Evolutionary conservation across 2,113 vertebrate species (phyloP), one percentile per base, ranked within the genome.

Genomic region (Heterotilapia buettikoferi): DNA sequence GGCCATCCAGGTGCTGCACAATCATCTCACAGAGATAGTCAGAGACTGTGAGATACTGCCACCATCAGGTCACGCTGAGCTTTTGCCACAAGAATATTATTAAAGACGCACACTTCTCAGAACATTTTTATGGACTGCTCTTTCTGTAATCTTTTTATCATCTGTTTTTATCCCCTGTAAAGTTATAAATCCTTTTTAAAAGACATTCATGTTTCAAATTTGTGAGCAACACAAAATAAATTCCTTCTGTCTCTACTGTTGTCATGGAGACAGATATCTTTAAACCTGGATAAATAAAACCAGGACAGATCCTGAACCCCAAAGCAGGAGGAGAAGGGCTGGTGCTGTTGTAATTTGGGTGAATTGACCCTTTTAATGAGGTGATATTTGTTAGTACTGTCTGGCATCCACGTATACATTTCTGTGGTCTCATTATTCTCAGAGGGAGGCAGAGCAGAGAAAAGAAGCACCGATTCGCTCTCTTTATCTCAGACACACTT

Each of bases 401-500:
- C 33, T 71, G 61, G 16, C 29, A 36, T 36, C 54, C 40, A 50
- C 5, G 80, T 50, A 7, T 80, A 36, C 21, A 18, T 40, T 33
- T 36, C 53, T 50, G 59, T 38, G 7, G 78, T 16, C 54, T 89
- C 31, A 6, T 89, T 93, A 86, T 93, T 93, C 90, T 85, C 82
- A 24, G 26, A 82, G 57, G 45, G 76, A 86, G 21, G 50, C 50
- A 19, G 80, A 82, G 88, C 80, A 52, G 79, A 76, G 80, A 61
- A 84, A 84, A 52, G 80, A 82, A 31, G 12, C 6, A 52, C 29
- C 2, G 10, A 33, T 88, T 87, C 36, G 8, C 45, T 66, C 71
- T 86, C 84, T 90, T 91, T 86, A 54, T 87, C 68, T 79, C 50
- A 68, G 47, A 84, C 79, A 47, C 78, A 24, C 68, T 79, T 19